A percentile compares a stretch with the other conserved stretches of the same genome.
Evolutionary conservation across 1,140 invertebrate genomes (phyloP).

Genomic region (Araneus ventricosus): DNA sequence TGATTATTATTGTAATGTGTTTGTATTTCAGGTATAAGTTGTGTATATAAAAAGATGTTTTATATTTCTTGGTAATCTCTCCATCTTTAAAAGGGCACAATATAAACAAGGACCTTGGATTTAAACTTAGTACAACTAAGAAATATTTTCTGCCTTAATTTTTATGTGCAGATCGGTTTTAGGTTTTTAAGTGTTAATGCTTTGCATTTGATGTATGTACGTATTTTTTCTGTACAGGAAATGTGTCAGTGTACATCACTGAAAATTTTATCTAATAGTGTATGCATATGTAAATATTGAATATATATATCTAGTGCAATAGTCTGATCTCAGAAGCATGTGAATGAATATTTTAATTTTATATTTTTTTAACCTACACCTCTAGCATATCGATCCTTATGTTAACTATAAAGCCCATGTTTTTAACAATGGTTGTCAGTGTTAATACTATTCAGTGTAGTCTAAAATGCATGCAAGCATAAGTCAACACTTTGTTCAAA

Average conservation of each 20-base stretch:
- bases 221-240: constrained; percentile 9
- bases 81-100: neutral
- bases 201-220: constrained; percentile 1
- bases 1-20: neutral
- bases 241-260: neutral
- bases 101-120: constrained; percentile 31
- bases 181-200: neutral
- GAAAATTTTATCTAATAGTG: constrained; percentile 3
- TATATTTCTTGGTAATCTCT: constrained; percentile 1
- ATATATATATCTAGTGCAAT: neutral
- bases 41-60: neutral
- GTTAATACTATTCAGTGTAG: too few relatives aligned
- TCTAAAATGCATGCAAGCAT: too few relatives aligned
- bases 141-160: constrained; percentile 21
- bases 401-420: too few relatives aligned
- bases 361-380: neutral
- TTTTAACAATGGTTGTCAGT: too few relatives aligned
- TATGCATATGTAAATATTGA: neutral
- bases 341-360: neutral
- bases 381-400: too few relatives aligned
- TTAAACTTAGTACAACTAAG: constrained; percentile 29
- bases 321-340: neutral
- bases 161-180: neutral
- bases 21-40: neutral
- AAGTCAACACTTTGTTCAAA: too few relatives aligned